Conservation (phyloP, 1,140 invertebrate genomes). For the Dinothrombium tinctorium region DNA sequence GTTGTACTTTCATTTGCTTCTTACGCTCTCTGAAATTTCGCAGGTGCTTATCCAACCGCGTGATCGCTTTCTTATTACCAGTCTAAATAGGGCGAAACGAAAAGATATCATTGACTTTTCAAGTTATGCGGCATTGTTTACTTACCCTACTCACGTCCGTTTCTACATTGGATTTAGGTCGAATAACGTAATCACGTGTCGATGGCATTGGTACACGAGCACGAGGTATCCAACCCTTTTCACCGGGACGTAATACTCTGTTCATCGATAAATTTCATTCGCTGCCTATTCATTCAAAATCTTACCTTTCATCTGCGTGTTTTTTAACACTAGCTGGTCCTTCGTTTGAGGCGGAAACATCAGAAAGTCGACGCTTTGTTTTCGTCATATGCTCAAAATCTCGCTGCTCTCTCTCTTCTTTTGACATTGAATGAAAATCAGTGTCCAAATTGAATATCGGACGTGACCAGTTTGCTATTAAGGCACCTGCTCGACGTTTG, state of each 20-base stretch:
- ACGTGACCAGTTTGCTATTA: conserved; percentile 89
- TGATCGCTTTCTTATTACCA: conserved; percentile 53
- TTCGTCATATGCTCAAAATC: conserved; percentile 68
- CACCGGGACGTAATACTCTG: conserved; percentile 40
- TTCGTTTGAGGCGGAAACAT: conserved; percentile 13
- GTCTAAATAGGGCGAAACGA: conserved; percentile 17
- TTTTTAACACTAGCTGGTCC: conserved; percentile 22
- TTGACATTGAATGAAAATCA: conserved; percentile 56
- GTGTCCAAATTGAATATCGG: conserved; percentile 89
- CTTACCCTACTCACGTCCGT: conserved; percentile 41
- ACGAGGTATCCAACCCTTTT: conserved; percentile 77
- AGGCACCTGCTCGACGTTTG: conserved; percentile 58
- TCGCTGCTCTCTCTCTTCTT: conserved; percentile 45
- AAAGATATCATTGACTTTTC: conserved; percentile 8
- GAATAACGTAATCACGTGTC: conserved; percentile 82
- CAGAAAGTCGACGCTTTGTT: conserved; percentile 3
- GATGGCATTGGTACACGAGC: conserved; percentile 85
- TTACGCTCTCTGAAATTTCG: conserved; percentile 67
- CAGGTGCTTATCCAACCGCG: conserved; percentile 69
- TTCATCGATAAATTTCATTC: too few relatives aligned
- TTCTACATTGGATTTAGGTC: conserved; percentile 74
- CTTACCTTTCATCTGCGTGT: conserved; percentile 2
- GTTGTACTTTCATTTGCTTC: conserved; percentile 41
- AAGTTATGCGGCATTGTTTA: conserved; percentile 3
- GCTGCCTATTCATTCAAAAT: neutral